Percentiles rank a stretch among this genome's conserved stretches.
Evolutionary conservation across 2,113 vertebrate genomes (phyloP).

Genomic region (Ranitomeya variabilis): DNA sequence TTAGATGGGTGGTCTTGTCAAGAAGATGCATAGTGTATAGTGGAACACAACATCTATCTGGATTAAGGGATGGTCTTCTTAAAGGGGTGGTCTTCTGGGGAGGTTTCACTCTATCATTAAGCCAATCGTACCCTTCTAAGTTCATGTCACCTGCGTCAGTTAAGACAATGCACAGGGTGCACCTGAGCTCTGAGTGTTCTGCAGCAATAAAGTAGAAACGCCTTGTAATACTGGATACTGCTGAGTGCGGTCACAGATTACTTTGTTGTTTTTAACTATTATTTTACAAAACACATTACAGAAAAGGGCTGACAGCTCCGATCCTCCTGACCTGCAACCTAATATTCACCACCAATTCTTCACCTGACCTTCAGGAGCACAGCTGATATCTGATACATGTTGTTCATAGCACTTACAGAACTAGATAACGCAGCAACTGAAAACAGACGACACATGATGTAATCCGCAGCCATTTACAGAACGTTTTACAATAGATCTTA

Average conservation of each 20-base stretch:
- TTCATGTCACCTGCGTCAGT: background rate
- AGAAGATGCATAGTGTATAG: no score
- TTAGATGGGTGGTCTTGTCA: no score
- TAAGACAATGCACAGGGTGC: background rate
- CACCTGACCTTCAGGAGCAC: conserved; percentile 35
- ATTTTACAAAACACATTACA: conserved; percentile 45
- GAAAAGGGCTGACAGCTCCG: conserved; percentile 32
- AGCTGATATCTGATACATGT: conserved; percentile 28
- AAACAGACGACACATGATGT: background rate
- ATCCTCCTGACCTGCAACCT: conserved; percentile 33
- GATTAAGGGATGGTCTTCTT: no score
- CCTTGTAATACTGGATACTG: conserved; percentile 30
- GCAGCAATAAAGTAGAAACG: background rate
- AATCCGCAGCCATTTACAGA: background rate
- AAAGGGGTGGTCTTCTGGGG: background rate
- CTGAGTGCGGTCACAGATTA: conserved; percentile 9
- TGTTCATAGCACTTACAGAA: conserved; percentile 21
- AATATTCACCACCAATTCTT: conserved; percentile 29
- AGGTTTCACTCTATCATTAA: background rate
- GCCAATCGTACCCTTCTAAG: background rate
- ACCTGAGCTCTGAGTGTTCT: background rate
- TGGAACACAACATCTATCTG: no score
- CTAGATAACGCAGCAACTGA: background rate
- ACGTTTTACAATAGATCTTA: background rate
- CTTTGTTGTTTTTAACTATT: conserved; percentile 43